Evolutionary conservation across 2,797 vertebrate species (phyloP).

Genomic region (Knipowitschia caucasica): DNA sequence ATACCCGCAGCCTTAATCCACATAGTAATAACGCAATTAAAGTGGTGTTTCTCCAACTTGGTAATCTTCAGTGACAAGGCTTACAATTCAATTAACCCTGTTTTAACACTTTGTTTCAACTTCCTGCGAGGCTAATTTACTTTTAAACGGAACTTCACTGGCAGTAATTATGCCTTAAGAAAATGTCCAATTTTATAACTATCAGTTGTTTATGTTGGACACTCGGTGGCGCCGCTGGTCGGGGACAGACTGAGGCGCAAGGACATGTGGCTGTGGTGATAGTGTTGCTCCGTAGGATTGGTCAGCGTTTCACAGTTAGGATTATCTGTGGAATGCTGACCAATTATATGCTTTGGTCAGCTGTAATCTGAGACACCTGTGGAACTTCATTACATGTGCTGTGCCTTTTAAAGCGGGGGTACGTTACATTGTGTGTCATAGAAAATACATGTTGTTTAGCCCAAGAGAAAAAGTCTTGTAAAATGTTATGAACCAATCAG

Average conservation of each 20-base stretch:
- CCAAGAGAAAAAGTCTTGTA: too few relatives aligned
- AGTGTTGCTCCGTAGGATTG: slow-evolving; percentile 23
- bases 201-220: slow-evolving; percentile 64
- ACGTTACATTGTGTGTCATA: too few relatives aligned
- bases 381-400: too few relatives aligned
- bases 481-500: too few relatives aligned
- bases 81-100: slow-evolving; percentile 82
- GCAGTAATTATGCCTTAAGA: slow-evolving; percentile 65
- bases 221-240: slow-evolving; percentile 36
- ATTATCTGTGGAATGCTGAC: not conserved
- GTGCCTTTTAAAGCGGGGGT: too few relatives aligned
- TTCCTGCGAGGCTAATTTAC: slow-evolving; percentile 73
- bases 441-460: too few relatives aligned
- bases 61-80: slow-evolving; percentile 79
- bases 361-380: too few relatives aligned
- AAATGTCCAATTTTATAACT: slow-evolving; percentile 60
- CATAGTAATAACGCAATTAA: slow-evolving; percentile 79
- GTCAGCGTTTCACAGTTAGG: too few relatives aligned
- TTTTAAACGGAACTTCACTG: slow-evolving; percentile 69
- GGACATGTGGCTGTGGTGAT: slow-evolving; percentile 1
- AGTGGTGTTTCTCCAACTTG: slow-evolving; percentile 73
- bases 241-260: slow-evolving; percentile 31
- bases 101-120: slow-evolving; percentile 81
- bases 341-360: not conserved
- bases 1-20: slow-evolving; percentile 74